Evolutionary conservation across 2,113 vertebrate species (phyloP).

Genomic region (Peromyscus maniculatus): DNA sequence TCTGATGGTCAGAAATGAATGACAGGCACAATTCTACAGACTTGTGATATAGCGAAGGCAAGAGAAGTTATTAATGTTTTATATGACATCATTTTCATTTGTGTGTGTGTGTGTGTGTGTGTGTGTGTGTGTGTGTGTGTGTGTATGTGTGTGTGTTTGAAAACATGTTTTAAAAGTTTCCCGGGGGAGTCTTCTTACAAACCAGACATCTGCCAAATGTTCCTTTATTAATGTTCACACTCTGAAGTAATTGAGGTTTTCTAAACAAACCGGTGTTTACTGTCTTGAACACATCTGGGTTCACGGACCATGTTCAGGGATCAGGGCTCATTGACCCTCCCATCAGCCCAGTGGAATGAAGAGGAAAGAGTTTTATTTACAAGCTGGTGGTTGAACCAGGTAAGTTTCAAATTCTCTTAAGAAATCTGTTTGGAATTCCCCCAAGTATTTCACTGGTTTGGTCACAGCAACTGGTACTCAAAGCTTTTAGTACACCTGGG

Average conservation of each 20-base stretch:
- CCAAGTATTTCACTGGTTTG: constrained; percentile 4
- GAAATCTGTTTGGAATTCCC: constrained; percentile 9
- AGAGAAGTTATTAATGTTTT: not conserved
- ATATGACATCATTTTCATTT: not conserved
- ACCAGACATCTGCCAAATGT: not conserved
- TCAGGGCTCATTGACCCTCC: not conserved
- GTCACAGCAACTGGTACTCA: not conserved
- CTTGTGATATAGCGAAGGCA: not conserved
- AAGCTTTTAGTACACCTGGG: not conserved
- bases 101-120: not conserved
- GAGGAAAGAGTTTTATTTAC: not conserved
- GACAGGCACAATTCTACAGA: not conserved
- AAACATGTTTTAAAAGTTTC: not conserved
- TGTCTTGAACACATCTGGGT: not conserved
- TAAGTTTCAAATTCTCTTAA: not conserved
- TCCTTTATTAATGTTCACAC: constrained; percentile 37
- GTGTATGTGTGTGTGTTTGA: not conserved
- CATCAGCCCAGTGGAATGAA: not conserved
- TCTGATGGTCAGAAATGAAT: not conserved
- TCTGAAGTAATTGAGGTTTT: not conserved
- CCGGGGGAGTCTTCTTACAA: constrained; percentile 21
- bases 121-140: no score
- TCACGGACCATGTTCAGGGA: not conserved
- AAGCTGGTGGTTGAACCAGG: not conserved
- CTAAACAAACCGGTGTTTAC: constrained; percentile 33